Evolutionary conservation across 2,113 vertebrate genomes (phyloP), one percentile per base, ranked within the genome.

Genomic region (Ginglymostoma cirratum): DNA sequence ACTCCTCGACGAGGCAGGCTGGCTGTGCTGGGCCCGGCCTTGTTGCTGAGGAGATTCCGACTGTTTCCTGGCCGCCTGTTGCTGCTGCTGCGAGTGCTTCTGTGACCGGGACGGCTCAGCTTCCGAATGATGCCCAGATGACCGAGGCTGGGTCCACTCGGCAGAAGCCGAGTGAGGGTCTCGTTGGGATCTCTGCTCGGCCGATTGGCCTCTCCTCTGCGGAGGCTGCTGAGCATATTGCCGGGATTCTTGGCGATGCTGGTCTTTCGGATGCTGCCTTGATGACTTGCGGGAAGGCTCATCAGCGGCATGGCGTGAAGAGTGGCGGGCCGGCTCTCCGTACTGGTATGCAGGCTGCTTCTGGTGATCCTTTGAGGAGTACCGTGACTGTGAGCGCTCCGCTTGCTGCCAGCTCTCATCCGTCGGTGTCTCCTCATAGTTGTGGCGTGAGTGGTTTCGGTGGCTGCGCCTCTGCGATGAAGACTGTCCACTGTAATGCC

Each of bases 361-460:
- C 95, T 98, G 98, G 96, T 99, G 98, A 93, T 99, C 99, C 2
- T 98, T 98, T 96, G 98, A 97, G 95, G 98, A 70, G 15, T 98
- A 98, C 7, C 98, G 98, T 52, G 98, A 98, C 76, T 98, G 98
- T 95, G 97, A 97, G 95, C 98, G 98, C 93, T 99, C 99, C 0
- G 99, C 98, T 0, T 98, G 98, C 95, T 98, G 98, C 98, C 98
- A 98, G 0, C 97, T 97, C 96, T 99, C 99, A 27, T 99, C 99
- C 12, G 55, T 10, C 0, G 98, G 98, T 93, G 98, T 98, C 96
- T 99, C 99, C 7, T 99, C 98, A 6, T 99, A 99, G 97, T 99
- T 99, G 10, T 99, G 99, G 97, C 99, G 99, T 96, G 98, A 98
- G 97, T 99, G 99, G 97, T 99, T 99, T 96, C 98, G 97, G 0